Base-by-base conservation (phyloP, 2,888 invertebrate species). In the Liposcelis brunnea region DNA sequence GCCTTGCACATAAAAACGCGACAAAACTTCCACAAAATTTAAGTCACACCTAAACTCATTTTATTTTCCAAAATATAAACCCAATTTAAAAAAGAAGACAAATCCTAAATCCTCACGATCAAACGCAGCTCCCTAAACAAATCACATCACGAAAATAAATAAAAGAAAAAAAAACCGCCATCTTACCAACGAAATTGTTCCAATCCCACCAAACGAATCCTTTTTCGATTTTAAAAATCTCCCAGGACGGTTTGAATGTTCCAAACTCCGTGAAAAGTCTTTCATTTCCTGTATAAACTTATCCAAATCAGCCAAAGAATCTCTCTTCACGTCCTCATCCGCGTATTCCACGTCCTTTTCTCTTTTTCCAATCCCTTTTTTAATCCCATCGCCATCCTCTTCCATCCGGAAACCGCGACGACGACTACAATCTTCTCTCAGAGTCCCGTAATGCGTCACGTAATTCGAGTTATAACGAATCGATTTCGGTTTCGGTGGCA, bases 221-320 rank as follows among this genome's bases (percentile, higher is more conserved):
- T 18, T 7, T 5, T 2, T n/a, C 36, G 26, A 26, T 6, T 26
- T 26, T 6, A 26, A 26, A 26, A 26, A 26, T 26, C 26, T 26
- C 8, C 7, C 31, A 15, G n/a, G 26, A 21, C 3, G 21, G 42
- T 8, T 15, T 6, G 42, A 14, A 21, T 10, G 6, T 26, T 42
- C 42, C 42, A 42, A 26, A 26, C 31, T 21, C 12, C 31, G 42
- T 42, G 31, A 26, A 26, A 26, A 26, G 26, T 26, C 26, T 26
- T 26, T 26, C 26, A 26, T 26, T 26, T 26, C 26, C 26, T 42
- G 26, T 42, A 26, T 42, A 42, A 31, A 21, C 26, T 16, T 42
- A 42, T 31, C 26, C 26, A 42, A 26, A 42, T 42, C 26, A 16
- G 42, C 42, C 26, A 26, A 18, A 42, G 31, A n/a, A 12, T 16